Base-by-base conservation (phyloP, 2,797 vertebrate species). In the Rousettus madagascariensis region DNA sequence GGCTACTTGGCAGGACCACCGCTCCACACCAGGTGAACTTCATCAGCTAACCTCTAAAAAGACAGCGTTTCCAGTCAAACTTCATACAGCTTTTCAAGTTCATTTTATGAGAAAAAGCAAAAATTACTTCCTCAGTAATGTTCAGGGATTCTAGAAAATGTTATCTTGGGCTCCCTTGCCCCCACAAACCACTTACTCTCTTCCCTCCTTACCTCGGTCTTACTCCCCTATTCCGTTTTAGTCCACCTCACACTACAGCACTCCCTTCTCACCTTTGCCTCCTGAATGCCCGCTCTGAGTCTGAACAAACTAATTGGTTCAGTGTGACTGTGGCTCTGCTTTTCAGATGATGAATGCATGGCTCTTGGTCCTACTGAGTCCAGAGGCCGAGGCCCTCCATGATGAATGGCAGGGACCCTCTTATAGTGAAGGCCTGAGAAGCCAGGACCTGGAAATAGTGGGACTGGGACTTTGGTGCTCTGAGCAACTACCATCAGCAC, bases 121-220 rank as follows among this genome's bases (percentile, higher is more conserved):
- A 91, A 61, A 24, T 8, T 49, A 3, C 16, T 41, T 13, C 55
- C 63, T 86, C 43, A 41, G 17, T 19, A 5, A 79, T 49, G 20
- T 61, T 65, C 19, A 87, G 79, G 57, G 63, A 87, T 43, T 91
- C 61, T 33, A 59, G 80, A 87, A 86, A 86, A 75, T 7, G 63
- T 13, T 3, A 11, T 6, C 49, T 16, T 1, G 57, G 49, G 22
- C 49, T 36, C 43, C 10, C 6, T 16, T 22, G n/a, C 36, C 57
- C 33, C 78, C 22, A 1, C 8, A 33, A 19, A 13, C 2, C 8
- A 65, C 22, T 10, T 10, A 6, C 4, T 19, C 17, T 33, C 38
- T 65, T 20, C 7, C 28, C 19, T 38, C 68, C 20, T 53, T 13
- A 33, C 10, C 28, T 26, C 28, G 2, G 12, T 22, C 43, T n/a